Evolutionary conservation across 1,140 invertebrate species (phyloP).

Genomic region (Drosophila bifasciata): DNA sequence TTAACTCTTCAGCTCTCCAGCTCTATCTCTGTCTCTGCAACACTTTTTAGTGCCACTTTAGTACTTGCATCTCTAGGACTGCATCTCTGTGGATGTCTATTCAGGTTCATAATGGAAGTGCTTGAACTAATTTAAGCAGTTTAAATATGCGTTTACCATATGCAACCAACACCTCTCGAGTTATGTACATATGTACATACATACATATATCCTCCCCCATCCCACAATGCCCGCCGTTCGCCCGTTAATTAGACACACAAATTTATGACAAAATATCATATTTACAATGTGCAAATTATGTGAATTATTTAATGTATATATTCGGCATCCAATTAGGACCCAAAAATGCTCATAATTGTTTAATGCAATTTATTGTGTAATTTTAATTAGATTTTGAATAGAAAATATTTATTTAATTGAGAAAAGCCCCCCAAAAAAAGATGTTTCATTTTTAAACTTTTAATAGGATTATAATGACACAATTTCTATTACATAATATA

Average conservation of each 20-base stretch:
- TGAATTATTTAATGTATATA: conserved; percentile 26
- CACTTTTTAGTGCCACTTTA: conserved; percentile 61
- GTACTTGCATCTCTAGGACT: conserved; percentile 25
- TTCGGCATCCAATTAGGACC: conserved; percentile 38
- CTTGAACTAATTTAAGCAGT: conserved; percentile 67
- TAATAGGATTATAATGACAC: too few species aligned
- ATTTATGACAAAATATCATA: conserved; percentile 40
- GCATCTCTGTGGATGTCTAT: conserved; percentile 11
- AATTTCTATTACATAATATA: too few species aligned
- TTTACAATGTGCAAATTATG: conserved; percentile 64
- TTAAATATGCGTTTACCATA: conserved; percentile 57
- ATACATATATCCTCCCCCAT: not conserved
- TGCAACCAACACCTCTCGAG: conserved; percentile 3
- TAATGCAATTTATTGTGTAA: conserved; percentile 8
- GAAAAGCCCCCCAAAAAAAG: not conserved
- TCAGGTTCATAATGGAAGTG: conserved; percentile 35
- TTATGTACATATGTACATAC: too few species aligned
- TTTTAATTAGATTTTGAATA: conserved; percentile 2
- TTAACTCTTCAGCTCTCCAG: conserved; percentile 5
- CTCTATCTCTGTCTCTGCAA: conserved; percentile 41
- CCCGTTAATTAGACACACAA: conserved; percentile 47
- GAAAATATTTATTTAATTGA: not conserved
- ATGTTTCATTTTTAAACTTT: too few species aligned
- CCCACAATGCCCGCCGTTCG: not conserved
- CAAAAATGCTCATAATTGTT: conserved; percentile 29